Conservation (phyloP, 2,888 invertebrate species). For the Conchocele bisecta region DNA sequence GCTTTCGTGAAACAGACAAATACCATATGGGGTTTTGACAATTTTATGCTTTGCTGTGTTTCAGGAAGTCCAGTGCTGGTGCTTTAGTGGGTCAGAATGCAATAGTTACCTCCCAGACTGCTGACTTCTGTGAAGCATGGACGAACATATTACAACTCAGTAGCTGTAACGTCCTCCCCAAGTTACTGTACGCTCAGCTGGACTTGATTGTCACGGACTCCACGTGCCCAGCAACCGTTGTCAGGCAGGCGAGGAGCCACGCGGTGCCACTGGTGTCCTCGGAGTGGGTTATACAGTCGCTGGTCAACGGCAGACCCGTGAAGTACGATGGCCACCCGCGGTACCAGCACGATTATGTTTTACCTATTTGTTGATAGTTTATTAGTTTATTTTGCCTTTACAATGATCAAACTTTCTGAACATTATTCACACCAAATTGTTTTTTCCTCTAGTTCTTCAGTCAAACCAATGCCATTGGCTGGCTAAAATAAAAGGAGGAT, state of each 20-base stretch:
- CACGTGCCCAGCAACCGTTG: constrained; percentile 86
- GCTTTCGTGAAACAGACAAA: neutral
- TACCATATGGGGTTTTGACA: neutral
- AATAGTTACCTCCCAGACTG: constrained; percentile 65
- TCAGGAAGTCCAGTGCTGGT: constrained; percentile 58
- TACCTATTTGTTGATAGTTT: too few relatives aligned
- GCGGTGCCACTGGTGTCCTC: constrained; percentile 87
- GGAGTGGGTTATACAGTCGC: constrained; percentile 88
- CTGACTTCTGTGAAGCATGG: constrained; percentile 73
- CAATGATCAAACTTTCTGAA: too few relatives aligned
- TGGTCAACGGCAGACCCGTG: constrained; percentile 86
- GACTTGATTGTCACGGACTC: constrained; percentile 86
- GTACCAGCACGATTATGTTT: constrained; percentile 59
- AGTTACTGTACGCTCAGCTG: constrained; percentile 49
- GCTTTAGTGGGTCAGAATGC: constrained; percentile 57
- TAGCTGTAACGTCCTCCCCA: constrained; percentile 64
- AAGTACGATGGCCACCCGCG: constrained; percentile 68
- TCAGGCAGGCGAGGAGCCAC: constrained; percentile 85
- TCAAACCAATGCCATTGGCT: too few relatives aligned
- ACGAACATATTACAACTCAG: constrained; percentile 69
- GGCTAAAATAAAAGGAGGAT: too few relatives aligned
- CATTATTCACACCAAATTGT: too few relatives aligned
- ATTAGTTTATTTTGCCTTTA: too few relatives aligned
- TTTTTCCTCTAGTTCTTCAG: too few relatives aligned
- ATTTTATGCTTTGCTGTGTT: constrained; percentile 1